Conservation (phyloP, 2,113 vertebrate species). For the Sylvilagus bachmani region DNA sequence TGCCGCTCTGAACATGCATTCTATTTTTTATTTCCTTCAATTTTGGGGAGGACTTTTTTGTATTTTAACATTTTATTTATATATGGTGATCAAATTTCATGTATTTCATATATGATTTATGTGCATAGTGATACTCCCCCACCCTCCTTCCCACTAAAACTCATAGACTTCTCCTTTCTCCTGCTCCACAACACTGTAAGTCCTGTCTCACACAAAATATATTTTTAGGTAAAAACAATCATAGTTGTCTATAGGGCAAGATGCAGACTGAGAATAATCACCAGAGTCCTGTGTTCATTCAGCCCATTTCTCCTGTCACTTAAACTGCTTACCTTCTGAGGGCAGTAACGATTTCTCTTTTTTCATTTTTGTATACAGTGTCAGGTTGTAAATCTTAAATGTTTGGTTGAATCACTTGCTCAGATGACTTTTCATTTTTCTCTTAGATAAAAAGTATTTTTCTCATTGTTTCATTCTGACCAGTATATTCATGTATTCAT, state of each 20-base stretch:
- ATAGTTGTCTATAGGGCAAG: neutral
- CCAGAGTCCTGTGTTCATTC: neutral
- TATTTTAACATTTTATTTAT: too few relatives aligned
- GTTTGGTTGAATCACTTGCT: neutral
- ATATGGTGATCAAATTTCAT: too few relatives aligned
- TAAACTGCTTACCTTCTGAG: neutral
- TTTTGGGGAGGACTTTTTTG: too few relatives aligned
- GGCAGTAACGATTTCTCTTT: neutral
- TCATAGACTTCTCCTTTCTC: neutral
- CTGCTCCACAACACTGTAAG: neutral
- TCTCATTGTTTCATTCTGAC: slow-evolving; percentile 13
- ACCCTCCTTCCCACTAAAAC: too few relatives aligned
- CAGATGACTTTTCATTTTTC: slow-evolving; percentile 34
- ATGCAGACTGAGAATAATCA: neutral
- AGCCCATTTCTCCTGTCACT: neutral
- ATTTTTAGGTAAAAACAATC: neutral
- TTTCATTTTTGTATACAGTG: neutral
- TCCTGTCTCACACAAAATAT: neutral
- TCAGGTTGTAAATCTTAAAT: neutral
- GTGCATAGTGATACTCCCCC: too few relatives aligned
- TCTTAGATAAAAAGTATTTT: slow-evolving; percentile 40
- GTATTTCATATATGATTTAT: too few relatives aligned
- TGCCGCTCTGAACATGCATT: neutral
- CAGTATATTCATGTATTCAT: neutral
- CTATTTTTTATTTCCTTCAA: neutral